Conservation (phyloP, 1,140 invertebrate species). For the Homarus americanus region DNA sequence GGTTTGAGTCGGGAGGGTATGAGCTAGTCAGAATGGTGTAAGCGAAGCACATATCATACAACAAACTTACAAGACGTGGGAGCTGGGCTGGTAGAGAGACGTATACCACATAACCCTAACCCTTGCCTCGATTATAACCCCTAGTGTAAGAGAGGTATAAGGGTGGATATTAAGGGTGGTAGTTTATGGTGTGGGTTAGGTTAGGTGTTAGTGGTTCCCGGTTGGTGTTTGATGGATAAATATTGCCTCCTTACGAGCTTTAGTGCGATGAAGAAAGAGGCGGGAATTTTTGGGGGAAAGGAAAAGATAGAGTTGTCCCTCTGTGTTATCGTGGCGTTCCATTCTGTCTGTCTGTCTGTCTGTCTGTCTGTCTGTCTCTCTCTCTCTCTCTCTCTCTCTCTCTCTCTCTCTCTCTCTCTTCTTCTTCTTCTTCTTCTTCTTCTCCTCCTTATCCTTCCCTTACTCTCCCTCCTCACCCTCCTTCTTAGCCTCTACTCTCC, state of each 20-base stretch:
- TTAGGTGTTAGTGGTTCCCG: neutral
- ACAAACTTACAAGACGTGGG: slow-evolving; percentile 69
- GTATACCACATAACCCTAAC: neutral
- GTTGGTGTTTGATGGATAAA: slow-evolving; percentile 73
- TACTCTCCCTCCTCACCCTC: too few relatives aligned
- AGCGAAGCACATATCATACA: slow-evolving; percentile 71
- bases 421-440: too few relatives aligned
- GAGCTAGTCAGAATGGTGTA: slow-evolving; percentile 67
- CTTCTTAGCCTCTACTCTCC: too few relatives aligned
- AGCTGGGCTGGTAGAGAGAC: slow-evolving; percentile 9
- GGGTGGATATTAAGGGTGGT: too few relatives aligned
- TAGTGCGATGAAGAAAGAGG: slow-evolving; percentile 72
- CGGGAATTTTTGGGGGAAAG: slow-evolving; percentile 71
- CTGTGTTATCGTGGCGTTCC: slow-evolving; percentile 46
- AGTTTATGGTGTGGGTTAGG: too few relatives aligned
- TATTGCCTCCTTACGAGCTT: slow-evolving; percentile 72
- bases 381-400: neutral
- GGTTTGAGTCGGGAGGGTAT: slow-evolving; percentile 55
- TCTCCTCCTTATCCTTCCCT: too few relatives aligned
- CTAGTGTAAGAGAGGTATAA: too few relatives aligned
- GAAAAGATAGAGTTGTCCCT: slow-evolving; percentile 68
- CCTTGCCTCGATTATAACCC: too few relatives aligned
- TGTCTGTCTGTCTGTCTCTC: neutral
- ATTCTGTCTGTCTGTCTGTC: neutral
- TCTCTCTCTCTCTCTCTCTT: too few relatives aligned